Conservation (phyloP, 1,140 invertebrate species). For the Drosophila guanche region DNA sequence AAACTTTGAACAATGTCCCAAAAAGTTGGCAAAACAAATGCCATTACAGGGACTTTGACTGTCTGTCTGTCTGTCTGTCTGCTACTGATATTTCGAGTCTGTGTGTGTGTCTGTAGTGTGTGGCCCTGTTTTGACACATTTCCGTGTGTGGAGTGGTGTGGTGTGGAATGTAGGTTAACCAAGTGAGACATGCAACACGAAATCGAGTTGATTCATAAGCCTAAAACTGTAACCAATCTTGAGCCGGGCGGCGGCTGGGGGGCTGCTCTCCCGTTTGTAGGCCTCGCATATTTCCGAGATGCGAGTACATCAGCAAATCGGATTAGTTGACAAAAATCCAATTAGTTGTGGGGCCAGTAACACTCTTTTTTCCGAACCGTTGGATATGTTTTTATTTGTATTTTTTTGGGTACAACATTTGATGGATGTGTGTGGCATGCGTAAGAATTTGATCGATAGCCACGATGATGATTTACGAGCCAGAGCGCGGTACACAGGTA, state of each 20-base stretch:
- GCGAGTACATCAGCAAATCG: slow-evolving; percentile 73
- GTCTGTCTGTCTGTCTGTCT: slow-evolving; percentile 11
- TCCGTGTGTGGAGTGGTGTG: not conserved
- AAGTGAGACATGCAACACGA: slow-evolving; percentile 53
- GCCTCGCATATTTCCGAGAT: slow-evolving; percentile 35
- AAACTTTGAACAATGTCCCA: slow-evolving; percentile 68
- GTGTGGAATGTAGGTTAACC: slow-evolving; percentile 59
- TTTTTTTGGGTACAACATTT: slow-evolving; percentile 29
- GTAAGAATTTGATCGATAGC: slow-evolving; percentile 76
- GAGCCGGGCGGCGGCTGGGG: slow-evolving; percentile 14
- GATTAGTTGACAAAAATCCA: slow-evolving; percentile 79
- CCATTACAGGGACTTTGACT: slow-evolving; percentile 49
- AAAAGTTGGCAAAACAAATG: slow-evolving; percentile 78
- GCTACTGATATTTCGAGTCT: slow-evolving; percentile 23
- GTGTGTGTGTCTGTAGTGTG: slow-evolving; percentile 14
- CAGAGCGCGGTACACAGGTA: not conserved
- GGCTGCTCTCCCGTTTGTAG: slow-evolving; percentile 8
- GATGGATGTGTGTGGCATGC: slow-evolving; percentile 79
- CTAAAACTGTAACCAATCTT: slow-evolving; percentile 73
- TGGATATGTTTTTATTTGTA: no score
- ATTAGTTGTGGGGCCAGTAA: slow-evolving; percentile 60
- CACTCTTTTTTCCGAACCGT: slow-evolving; percentile 23
- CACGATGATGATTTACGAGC: slow-evolving; percentile 61
- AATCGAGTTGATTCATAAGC: slow-evolving; percentile 69
- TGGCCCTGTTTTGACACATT: slow-evolving; percentile 61